Percentiles rank a stretch among this genome's conserved stretches.
phyloP scores from a whole-genome alignment of 1,140 invertebrate genomes.

The Lucilia sericata region DNA sequence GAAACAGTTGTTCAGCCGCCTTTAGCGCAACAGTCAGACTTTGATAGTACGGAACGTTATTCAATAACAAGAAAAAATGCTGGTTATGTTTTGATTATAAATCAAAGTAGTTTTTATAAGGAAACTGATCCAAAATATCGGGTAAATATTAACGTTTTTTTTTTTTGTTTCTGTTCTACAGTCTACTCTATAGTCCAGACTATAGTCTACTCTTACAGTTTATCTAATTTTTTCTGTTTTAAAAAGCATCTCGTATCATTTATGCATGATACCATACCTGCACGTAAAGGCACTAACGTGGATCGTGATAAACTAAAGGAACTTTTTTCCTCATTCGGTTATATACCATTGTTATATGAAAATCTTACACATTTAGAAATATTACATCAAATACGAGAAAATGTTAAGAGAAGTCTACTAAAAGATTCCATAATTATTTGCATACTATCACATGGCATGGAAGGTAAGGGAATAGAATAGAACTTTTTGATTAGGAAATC shows the following conservation, averaged over 20 bases:
- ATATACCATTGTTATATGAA: slow-evolving; percentile 51
- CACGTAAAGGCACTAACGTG: slow-evolving; percentile 58
- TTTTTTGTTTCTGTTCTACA: neutral
- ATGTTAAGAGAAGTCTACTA: slow-evolving; percentile 50
- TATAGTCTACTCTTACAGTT: too few relatives aligned
- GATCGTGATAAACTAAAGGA: slow-evolving; percentile 52
- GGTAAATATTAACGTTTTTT: slow-evolving; percentile 34
- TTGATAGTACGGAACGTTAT: slow-evolving; percentile 35
- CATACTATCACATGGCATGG: slow-evolving; percentile 62
- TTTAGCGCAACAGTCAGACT: neutral
- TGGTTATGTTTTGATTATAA: slow-evolving; percentile 61
- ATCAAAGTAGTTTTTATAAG: slow-evolving; percentile 58
- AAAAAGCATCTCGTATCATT: slow-evolving; percentile 31
- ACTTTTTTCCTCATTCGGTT: slow-evolving; percentile 59
- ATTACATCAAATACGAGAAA: slow-evolving; percentile 52
- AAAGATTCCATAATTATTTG: slow-evolving; percentile 62
- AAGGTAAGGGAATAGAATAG: slow-evolving; percentile 46
- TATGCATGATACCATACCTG: slow-evolving; percentile 27
- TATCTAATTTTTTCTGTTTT: too few relatives aligned
- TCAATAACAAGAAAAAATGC: slow-evolving; percentile 52
- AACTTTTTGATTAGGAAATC: too few relatives aligned
- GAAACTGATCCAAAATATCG: slow-evolving; percentile 46
- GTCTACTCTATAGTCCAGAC: too few relatives aligned
- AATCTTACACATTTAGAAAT: slow-evolving; percentile 58
- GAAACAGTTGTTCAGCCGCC: neutral